These are phyloP conservation scores for Lasiurus cinereus DNA, from an alignment of 2,113 vertebrate species.

Conservation along the genomic window DNA sequence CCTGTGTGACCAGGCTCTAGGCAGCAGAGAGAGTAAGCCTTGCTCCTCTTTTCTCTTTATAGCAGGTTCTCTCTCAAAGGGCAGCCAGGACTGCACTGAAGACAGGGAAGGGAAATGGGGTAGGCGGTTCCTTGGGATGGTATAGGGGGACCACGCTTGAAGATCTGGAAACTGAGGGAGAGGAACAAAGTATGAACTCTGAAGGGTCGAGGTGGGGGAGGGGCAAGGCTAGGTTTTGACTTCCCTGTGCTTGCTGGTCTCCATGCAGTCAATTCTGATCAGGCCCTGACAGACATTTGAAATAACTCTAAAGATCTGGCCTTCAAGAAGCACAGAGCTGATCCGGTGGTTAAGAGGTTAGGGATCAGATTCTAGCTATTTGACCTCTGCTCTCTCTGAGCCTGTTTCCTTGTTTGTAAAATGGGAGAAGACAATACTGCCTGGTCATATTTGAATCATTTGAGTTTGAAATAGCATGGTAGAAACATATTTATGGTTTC, in stretches of 20 bases:
- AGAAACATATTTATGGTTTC: constrained; percentile 19
- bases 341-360: background rate
- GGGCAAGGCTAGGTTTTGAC: background rate
- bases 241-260: background rate
- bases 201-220: background rate
- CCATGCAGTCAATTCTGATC: background rate
- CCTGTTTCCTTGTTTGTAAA: constrained; percentile 29
- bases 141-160: background rate
- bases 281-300: background rate
- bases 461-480: constrained; percentile 28
- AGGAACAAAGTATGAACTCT: background rate
- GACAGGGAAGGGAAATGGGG: background rate
- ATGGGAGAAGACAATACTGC: background rate
- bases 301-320: background rate
- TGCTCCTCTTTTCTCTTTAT: background rate
- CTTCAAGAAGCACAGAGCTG: background rate
- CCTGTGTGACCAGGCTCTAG: background rate
- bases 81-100: background rate
- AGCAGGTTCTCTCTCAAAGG: background rate
- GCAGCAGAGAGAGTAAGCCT: background rate
- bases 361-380: background rate
- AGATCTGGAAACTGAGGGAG: background rate
- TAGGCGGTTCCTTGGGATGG: background rate
- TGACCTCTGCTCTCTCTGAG: background rate
- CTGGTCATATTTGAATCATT: background rate